phyloP scores from a whole-genome alignment of 2,113 vertebrate genomes.

The Triplophysa rosa region DNA sequence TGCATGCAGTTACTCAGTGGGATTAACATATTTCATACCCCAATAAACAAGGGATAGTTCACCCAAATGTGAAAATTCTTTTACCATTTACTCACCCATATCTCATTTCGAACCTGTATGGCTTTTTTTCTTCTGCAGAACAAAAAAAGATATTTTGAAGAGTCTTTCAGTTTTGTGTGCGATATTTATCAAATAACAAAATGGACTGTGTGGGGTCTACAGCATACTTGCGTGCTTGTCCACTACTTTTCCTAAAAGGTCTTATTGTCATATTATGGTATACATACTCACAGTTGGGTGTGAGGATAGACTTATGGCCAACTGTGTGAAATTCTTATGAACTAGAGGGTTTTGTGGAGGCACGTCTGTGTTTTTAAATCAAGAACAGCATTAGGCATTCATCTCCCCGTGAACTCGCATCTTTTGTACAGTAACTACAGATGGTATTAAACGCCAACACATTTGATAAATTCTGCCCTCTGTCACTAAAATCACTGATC shows the following conservation, averaged over 20 bases:
- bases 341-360: not conserved
- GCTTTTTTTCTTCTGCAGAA: too few relatives aligned
- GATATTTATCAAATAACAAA: not conserved
- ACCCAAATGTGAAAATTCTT: too few relatives aligned
- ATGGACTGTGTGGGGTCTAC: not conserved
- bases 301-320: too few relatives aligned
- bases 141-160: too few relatives aligned
- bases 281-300: not conserved
- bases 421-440: conserved; percentile 5
- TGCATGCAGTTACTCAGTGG: too few relatives aligned
- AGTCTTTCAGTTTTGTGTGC: not conserved
- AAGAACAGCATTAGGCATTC: not conserved
- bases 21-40: too few relatives aligned
- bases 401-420: not conserved
- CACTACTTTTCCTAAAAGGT: not conserved
- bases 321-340: not conserved
- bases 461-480: not conserved
- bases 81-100: too few relatives aligned
- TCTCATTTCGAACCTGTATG: too few relatives aligned
- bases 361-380: not conserved
- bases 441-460: not conserved
- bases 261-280: not conserved
- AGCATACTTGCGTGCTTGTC: not conserved
- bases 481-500: not conserved
- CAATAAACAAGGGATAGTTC: too few relatives aligned